phyloP scores from a whole-genome alignment of 2,113 vertebrate species.

The Apeltes quadracus region DNA sequence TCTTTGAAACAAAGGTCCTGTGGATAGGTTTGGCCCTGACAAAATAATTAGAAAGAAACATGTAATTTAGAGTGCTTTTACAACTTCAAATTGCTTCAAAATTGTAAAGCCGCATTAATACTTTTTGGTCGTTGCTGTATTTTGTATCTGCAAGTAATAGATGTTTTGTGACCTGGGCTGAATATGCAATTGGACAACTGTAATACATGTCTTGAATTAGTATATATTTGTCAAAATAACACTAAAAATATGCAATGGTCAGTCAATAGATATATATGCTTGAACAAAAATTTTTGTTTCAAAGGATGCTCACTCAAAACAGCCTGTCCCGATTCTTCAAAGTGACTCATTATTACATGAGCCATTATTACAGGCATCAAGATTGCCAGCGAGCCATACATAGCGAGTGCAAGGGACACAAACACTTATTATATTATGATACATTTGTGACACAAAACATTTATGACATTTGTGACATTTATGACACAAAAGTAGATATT shows the following conservation, averaged over 20 bases:
- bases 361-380: neutral
- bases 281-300: slow-evolving; percentile 20
- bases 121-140: neutral
- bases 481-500: too few species aligned
- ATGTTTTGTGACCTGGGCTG: neutral
- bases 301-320: slow-evolving; percentile 16
- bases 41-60: neutral
- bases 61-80: neutral
- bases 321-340: slow-evolving; percentile 15
- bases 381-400: slow-evolving; percentile 34
- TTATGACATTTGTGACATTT: too few species aligned
- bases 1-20: slow-evolving; percentile 12
- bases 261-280: slow-evolving; percentile 2
- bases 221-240: neutral
- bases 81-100: neutral
- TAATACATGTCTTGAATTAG: neutral
- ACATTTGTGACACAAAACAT: too few species aligned
- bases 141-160: neutral
- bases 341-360: slow-evolving; percentile 40
- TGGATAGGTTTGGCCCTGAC: neutral
- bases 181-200: neutral
- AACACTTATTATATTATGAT: too few species aligned
- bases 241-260: neutral
- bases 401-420: slow-evolving; percentile 11
- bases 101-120: slow-evolving; percentile 1